phyloP scores from a whole-genome alignment of 2,113 vertebrate species.

The Oplegnathus fasciatus region DNA sequence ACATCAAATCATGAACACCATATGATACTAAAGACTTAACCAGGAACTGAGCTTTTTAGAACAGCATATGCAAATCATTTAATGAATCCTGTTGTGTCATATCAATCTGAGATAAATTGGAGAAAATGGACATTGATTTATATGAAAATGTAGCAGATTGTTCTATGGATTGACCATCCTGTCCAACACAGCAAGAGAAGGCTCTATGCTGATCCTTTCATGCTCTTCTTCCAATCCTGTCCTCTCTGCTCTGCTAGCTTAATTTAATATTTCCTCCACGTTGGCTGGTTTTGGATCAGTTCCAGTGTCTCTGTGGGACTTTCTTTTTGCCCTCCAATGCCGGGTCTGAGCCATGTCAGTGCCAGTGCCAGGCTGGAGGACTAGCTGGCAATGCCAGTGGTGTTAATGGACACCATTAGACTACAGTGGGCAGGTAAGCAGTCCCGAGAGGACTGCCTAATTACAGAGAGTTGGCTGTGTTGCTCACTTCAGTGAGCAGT shows the following conservation, averaged over 20 bases:
- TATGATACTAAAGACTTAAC: background rate
- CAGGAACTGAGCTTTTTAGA: background rate
- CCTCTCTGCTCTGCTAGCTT: conserved; percentile 28
- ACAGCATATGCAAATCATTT: background rate
- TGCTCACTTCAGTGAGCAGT: conserved; percentile 13
- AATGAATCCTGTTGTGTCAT: conserved; percentile 7
- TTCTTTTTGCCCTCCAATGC: conserved; percentile 16
- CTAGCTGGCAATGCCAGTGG: conserved; percentile 46
- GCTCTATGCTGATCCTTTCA: conserved; percentile 46
- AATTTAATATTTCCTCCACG: conserved; percentile 50
- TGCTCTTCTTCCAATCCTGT: conserved; percentile 7
- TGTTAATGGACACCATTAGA: conserved; percentile 73
- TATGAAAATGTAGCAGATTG: conserved; percentile 45
- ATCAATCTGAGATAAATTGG: conserved; percentile 19
- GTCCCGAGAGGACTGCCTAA: conserved; percentile 42
- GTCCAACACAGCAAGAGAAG: conserved; percentile 27
- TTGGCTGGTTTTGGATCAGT: conserved; percentile 35
- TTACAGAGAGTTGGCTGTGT: conserved; percentile 49
- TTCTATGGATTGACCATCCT: conserved; percentile 50
- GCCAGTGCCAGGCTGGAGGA: conserved; percentile 47
- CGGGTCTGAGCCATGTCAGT: conserved; percentile 32
- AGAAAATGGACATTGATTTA: conserved; percentile 54
- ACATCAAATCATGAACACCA: background rate
- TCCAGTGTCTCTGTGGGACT: conserved; percentile 41
- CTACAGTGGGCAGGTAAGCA: conserved; percentile 59